Evolutionary conservation across 2,113 vertebrate genomes (phyloP), one percentile per base, ranked within the genome.

Genomic region (Myotis davidii): DNA sequence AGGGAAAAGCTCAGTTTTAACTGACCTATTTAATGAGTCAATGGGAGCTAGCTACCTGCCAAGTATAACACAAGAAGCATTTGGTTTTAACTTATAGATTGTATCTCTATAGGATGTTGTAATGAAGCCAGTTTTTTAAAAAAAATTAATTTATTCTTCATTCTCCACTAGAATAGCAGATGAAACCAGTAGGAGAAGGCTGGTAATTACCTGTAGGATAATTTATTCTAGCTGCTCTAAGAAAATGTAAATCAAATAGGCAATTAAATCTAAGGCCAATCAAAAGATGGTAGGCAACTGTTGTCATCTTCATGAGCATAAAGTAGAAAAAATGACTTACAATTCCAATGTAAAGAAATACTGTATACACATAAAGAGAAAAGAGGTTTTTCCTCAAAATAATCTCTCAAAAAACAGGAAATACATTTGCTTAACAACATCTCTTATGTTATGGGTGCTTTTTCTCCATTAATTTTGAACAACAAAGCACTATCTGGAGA

Each of bases 321-420:
- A 82, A 50, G 48, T 69, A 91, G 56, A 81, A 91, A 89, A 64
- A 91, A 65, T 37, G 56, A 92, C 45, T 88, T 88, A 69, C 8
- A 69, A 88, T 48, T 67, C 37, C 18, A 65, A 91, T 9, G 21
- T 39, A 74, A 91, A 73, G 42, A 81, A 79, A 91, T 65, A 95
- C 56, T 59, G 10, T 54, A 74, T 45, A 76, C 13, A 67, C 48
- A 86, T 67, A 87, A 45, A 86, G 2, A 48, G 48, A 87, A 85
- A 87, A 50, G 48, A 73, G 56, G 48, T 67, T 95, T 87, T 73
- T 25, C 54, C 72, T 64, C 27, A 73, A 78, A 94, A 94, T 78
- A 79, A 72, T 86, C 42, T 39, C 72, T 81, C 54, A 65, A 74
- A 65, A 78, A 70, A 79, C 27, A 91, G 10, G 1, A 61, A 64